Evolutionary conservation across 2,113 vertebrate species (phyloP).

Genomic region (Thamnophis sirtalis): DNA sequence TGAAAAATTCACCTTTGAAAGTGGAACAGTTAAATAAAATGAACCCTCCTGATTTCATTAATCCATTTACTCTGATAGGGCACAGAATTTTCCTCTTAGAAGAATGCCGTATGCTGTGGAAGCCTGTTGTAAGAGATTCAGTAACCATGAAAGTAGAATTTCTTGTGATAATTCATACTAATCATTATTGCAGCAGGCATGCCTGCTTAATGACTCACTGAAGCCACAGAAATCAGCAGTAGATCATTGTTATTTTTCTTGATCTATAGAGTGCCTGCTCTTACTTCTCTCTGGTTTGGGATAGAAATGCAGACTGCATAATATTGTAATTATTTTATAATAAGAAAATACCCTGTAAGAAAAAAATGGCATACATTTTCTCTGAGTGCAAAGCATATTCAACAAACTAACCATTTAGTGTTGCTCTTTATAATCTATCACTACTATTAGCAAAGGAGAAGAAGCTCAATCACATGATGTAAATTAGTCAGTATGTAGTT

Average conservation of each 20-base stretch:
- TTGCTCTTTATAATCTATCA: constrained; percentile 42
- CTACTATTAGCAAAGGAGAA: constrained; percentile 22
- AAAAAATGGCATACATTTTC: constrained; percentile 35
- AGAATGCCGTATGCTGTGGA: not conserved
- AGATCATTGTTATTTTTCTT: not conserved
- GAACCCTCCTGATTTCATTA: not conserved
- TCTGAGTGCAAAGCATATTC: constrained; percentile 17
- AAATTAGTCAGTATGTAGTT: constrained; percentile 37
- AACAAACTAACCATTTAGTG: constrained; percentile 11
- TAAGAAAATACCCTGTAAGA: not conserved
- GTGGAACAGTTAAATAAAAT: not conserved
- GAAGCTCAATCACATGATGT: constrained; percentile 32
- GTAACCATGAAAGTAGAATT: not conserved
- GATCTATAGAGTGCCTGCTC: constrained; percentile 9
- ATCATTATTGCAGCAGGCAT: not conserved
- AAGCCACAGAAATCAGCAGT: not conserved
- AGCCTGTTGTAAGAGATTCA: not conserved
- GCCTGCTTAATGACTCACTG: not conserved
- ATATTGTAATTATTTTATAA: constrained; percentile 22
- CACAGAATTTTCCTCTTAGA: not conserved
- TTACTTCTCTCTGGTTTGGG: constrained; percentile 18
- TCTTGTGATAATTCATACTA: not conserved
- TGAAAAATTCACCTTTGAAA: not conserved
- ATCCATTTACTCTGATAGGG: not conserved
- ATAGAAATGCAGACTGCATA: constrained; percentile 31